A percentile compares a stretch with the other conserved stretches of the same genome.
Conservation (phyloP, 2,888 invertebrate genomes). For the Hemistola chrysoprasaria region DNA sequence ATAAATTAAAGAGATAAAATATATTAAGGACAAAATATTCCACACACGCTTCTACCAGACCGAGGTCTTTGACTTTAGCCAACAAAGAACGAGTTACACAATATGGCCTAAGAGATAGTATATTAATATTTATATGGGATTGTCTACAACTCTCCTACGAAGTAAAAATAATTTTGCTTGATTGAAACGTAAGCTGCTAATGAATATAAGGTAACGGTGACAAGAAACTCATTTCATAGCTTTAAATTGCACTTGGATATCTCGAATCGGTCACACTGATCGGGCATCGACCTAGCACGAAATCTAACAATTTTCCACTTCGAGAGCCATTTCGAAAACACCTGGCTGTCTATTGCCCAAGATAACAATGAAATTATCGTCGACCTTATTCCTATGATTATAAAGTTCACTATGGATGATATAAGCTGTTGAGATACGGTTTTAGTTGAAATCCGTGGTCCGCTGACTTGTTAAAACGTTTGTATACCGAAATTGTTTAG, state of each 20-base stretch:
- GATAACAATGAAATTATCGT: slow-evolving; percentile 23
- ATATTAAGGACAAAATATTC: slow-evolving; percentile 55
- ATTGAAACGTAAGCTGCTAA: slow-evolving; percentile 17
- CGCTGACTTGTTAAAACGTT: slow-evolving; percentile 54
- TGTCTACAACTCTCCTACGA: slow-evolving; percentile 28
- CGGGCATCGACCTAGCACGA: slow-evolving; percentile 66
- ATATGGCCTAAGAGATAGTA: slow-evolving; percentile 17
- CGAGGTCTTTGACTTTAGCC: slow-evolving; percentile 61
- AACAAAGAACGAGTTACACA: slow-evolving; percentile 34
- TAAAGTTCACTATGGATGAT: slow-evolving; percentile 36
- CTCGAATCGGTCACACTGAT: slow-evolving; percentile 61
- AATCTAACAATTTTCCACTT: slow-evolving; percentile 73
- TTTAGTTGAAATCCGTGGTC: slow-evolving; percentile 37
- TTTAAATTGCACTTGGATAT: slow-evolving; percentile 44
- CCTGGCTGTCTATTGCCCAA: slow-evolving; percentile 44
- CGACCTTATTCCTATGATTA: slow-evolving; percentile 33
- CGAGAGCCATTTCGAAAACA: slow-evolving; percentile 65
- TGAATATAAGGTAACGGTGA: slow-evolving; percentile 32
- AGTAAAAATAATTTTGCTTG: slow-evolving; percentile 21
- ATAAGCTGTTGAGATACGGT: slow-evolving; percentile 16
- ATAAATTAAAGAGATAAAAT: slow-evolving; percentile 49
- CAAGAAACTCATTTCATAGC: slow-evolving; percentile 27
- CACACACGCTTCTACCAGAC: slow-evolving; percentile 25
- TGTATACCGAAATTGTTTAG: slow-evolving; percentile 54
- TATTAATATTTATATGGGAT: slow-evolving; percentile 20